Evolutionary conservation across 53 echinoderm and acorn worm genomes (phyloP), one percentile per base, ranked within the genome.

Genomic region (Astropecten irregularis): DNA sequence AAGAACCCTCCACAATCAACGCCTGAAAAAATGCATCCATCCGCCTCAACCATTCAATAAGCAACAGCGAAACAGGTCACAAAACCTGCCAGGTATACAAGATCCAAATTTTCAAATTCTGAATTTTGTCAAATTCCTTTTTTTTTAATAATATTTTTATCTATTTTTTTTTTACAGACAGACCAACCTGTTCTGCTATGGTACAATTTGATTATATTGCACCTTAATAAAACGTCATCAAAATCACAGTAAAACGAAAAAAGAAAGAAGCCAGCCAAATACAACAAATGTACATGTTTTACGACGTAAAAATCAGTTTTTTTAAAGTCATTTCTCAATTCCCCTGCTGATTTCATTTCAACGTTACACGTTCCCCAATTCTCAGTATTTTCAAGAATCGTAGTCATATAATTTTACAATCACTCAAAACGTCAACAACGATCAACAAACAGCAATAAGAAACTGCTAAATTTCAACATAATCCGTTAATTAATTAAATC

Each of bases 151-250:
- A 13, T 7, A 44, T 44, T 44, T 44, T 9, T 44, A 44, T 20
- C 16, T n/a, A 18, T 53, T 53, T 53, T 44, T 44, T 44, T 13
- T 44, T 44, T 44, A 9, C 13, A 13, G 46, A 9, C 20, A 31
- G 15, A 64, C 18, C 42, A 42, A 42, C 42, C 11, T 6, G 42
- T 71, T 19, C 76, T 59, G 42, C 59, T 38, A 79, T 59, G 79
- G 79, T 59, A 79, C 79, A 62, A 79, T n/a, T 9, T 34, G 11
- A 62, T 63, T 44, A 71, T 79, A 79, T 79, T 79, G 79, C 79
- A 79, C 79, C 79, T 61, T 61, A 37, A 61, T 79, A 61, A 47
- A 61, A 63, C 79, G 47, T 33, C 74, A 74, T 79, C 56, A 60
- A 68, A 79, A 79, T 79, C 79, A 79, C 62, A 47, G 28, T 77